A percentile compares a stretch with the other conserved stretches of the same genome.
These are phyloP conservation scores for Proisotoma minuta DNA, from an alignment of 2,888 invertebrate species.

Conservation along the genomic window DNA sequence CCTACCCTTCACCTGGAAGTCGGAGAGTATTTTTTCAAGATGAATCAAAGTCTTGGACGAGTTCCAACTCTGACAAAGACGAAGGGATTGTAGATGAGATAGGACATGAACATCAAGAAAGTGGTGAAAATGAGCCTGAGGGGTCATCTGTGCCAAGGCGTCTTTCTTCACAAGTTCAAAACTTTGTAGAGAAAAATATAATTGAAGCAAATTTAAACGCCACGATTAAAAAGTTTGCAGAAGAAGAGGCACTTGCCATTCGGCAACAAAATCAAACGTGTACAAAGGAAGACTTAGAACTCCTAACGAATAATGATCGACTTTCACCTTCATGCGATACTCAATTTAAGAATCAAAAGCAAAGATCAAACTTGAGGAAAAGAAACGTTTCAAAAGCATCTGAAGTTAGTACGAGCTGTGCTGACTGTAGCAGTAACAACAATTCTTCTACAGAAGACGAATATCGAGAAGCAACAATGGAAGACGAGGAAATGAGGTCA, in stretches of 20 bases:
- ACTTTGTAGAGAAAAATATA: slow-evolving; percentile 26
- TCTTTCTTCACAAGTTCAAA: not conserved
- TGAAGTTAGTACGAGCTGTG: slow-evolving; percentile 44
- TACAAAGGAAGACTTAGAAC: slow-evolving; percentile 10
- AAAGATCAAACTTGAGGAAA: slow-evolving; percentile 37
- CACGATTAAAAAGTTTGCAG: slow-evolving; percentile 31
- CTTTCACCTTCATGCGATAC: not conserved
- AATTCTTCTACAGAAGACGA: slow-evolving; percentile 43
- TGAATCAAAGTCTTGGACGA: slow-evolving; percentile 44
- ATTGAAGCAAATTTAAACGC: slow-evolving; percentile 38
- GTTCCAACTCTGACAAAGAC: slow-evolving; percentile 46
- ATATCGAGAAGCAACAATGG: slow-evolving; percentile 24
- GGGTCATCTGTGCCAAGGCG: not conserved
- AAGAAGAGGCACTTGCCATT: slow-evolving; percentile 18
- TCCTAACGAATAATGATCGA: not conserved
- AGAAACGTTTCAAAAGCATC: slow-evolving; percentile 44
- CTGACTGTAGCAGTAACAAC: slow-evolving; percentile 45
- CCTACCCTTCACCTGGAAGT: slow-evolving; percentile 24
- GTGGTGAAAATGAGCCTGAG: slow-evolving; percentile 27
- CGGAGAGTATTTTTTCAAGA: slow-evolving; percentile 47
- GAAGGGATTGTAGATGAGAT: slow-evolving; percentile 47
- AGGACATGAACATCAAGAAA: slow-evolving; percentile 32
- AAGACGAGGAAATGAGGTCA: slow-evolving; percentile 42
- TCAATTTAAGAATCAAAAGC: too few species aligned
- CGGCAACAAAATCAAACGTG: slow-evolving; percentile 10